Evolutionary conservation across 2,888 invertebrate genomes (phyloP), one percentile per base, ranked within the genome.

Genomic region (Koerneria pararmatus): DNA sequence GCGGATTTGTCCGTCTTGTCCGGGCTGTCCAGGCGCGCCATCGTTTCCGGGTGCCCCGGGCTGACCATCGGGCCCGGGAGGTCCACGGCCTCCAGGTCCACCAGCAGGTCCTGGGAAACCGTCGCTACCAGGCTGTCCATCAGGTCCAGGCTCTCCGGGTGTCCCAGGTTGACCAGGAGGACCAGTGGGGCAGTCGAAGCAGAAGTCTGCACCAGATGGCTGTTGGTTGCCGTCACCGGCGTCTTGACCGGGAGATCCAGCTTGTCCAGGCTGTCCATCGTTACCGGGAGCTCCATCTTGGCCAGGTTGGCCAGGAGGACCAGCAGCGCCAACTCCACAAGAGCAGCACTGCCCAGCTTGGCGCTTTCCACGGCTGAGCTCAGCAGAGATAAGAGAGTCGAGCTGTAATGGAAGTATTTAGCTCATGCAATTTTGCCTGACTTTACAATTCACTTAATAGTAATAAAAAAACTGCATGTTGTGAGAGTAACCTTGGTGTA

Each of bases 171-270:
- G 76, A 58, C 78, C 78, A 48, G 74, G 68, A 41, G 78, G 78
- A 51, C 74, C 74, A 29, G 73, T 74, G 48, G 73, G 70, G 67
- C 78, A 78, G 62, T 77, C 77, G 69, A 76, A 77, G 75, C 77
- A 77, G 71, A 67, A 74, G 64, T 74, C 68, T 54, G 65, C 59
- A 29, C 63, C 54, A 27, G 64, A 62, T 35, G 70, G 67, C 15
- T 69, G 70, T 51, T 73, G 70, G 69, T 60, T 46, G 46, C n/a
- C 48, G 58, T 71, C 68, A 24, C 65, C 57, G 48, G 66, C 72
- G 61, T 70, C 70, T 35, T 62, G 63, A 62, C 72, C 72, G 60
- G 70, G 70, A 3, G 70, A 63, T 67, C 72, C 72, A 49, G 66
- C 67, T 27, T 70, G 51, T 68, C 77, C 77, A 29, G 74, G 73